Base-by-base conservation (phyloP, 1,140 invertebrate genomes). In the Philotrypesis tridentata region DNA sequence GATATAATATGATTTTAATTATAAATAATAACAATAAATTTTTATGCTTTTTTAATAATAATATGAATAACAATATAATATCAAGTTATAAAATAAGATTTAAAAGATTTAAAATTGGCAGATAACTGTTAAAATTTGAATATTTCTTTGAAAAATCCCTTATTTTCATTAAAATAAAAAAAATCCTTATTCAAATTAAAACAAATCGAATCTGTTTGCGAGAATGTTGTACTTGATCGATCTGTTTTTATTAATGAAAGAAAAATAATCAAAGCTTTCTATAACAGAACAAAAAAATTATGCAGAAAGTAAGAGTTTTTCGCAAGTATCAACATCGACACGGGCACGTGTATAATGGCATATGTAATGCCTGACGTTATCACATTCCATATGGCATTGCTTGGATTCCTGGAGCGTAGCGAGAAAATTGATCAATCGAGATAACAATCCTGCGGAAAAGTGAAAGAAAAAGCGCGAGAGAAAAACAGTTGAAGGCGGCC, bases 401-500 rank as follows among this genome's bases (percentile, higher is more conserved):
- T 79, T 27, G 23, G 71, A 79, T 79, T 79, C 77, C 77, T 33
- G 25, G 48, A 61, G 17, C 63, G 48, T 68, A 12, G 37, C 37
- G 40, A 78, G 63, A 70, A 78, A 55, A 70, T 70, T 40, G 65
- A 78, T 78, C 65, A 55, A 77, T 65, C 61, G 40, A 78, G 76
- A 78, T 78, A 78, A 78, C 40, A 68, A 29, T 23, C 25, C 29
- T n/a, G 40, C 25, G 63, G 29, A 55, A 55, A 65, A 48, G 25
- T 65, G 40, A 76, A 40, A 63, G 55, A n/a, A 37, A 43, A 40
- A 70, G 61, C 37, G 23, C 17, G 23, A 68, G 33, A 48, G 65
- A 78, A 68, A 78, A 78, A 78, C 68, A 68, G 37, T 48, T 12
- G 48, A 78, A 65, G 21, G 65, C 48, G 65, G 76, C 48, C 40